A percentile compares a stretch with the other conserved stretches of the same genome.
phyloP scores from a whole-genome alignment of 2,113 vertebrate genomes.

The Clarias gariepinus region DNA sequence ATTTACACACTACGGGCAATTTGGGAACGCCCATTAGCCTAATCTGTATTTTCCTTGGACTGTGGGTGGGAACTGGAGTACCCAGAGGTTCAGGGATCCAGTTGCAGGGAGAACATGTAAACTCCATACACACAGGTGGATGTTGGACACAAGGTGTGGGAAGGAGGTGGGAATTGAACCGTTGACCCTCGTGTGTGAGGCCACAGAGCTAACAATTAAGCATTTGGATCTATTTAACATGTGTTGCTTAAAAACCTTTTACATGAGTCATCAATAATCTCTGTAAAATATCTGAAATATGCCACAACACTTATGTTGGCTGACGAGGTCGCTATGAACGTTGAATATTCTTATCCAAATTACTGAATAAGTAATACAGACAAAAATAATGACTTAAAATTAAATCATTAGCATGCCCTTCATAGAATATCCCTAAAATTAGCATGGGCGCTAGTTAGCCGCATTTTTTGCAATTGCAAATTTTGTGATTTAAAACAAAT shows the following conservation, averaged over 20 bases:
- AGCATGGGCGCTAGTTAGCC: background rate
- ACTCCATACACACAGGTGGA: no score
- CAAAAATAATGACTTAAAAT: background rate
- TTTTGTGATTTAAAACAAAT: background rate
- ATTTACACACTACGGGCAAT: no score
- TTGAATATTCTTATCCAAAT: background rate
- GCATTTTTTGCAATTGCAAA: background rate
- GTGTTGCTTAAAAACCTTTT: background rate
- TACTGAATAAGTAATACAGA: background rate
- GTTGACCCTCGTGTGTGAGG: no score
- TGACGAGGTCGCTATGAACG: background rate
- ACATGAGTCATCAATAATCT: no score
- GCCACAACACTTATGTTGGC: background rate
- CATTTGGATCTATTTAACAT: background rate
- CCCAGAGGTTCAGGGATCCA: no score
- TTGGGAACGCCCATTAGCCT: no score
- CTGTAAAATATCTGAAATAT: background rate
- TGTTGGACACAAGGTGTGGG: no score
- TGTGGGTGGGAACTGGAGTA: no score
- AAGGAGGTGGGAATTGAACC: no score
- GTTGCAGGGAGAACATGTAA: no score
- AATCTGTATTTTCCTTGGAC: no score
- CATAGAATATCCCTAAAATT: background rate
- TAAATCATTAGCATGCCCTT: background rate
- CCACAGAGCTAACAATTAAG: background rate